phyloP scores from a whole-genome alignment of 2,113 vertebrate genomes.

The Sebastes schlegelii region DNA sequence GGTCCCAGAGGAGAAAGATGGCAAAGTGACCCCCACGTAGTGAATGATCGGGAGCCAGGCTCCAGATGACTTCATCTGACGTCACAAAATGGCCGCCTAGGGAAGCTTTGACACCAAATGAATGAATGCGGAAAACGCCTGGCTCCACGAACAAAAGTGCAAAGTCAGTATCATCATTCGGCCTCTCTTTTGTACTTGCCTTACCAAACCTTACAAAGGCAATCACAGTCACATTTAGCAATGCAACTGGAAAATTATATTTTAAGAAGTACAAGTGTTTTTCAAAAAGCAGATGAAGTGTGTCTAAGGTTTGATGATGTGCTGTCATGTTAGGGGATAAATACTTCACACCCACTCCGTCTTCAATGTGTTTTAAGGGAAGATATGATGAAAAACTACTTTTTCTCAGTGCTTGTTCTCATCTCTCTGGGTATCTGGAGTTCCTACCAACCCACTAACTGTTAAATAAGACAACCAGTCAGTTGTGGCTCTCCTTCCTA shows the following conservation, averaged over 20 bases:
- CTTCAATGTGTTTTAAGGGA: background rate
- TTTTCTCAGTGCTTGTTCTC: too few relatives aligned
- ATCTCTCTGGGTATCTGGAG: too few relatives aligned
- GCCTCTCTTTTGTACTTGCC: background rate
- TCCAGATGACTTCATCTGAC: constrained; percentile 13
- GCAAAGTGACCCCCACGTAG: constrained; percentile 18
- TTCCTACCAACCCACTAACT: too few relatives aligned
- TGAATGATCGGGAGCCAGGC: constrained; percentile 17
- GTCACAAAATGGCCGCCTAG: constrained; percentile 22
- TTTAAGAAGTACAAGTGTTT: background rate
- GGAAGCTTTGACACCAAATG: constrained; percentile 28
- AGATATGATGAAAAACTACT: too few relatives aligned
- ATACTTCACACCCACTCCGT: background rate
- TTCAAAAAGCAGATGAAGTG: background rate
- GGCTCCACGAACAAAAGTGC: background rate
- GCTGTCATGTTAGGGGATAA: background rate
- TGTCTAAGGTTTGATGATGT: background rate
- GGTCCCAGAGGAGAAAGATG: constrained; percentile 11
- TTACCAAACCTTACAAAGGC: background rate
- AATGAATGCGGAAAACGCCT: constrained; percentile 27
- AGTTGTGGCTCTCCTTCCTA: too few relatives aligned
- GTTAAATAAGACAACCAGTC: too few relatives aligned
- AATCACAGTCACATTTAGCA: background rate
- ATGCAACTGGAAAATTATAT: background rate
- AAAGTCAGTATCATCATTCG: background rate